Evolutionary conservation across 2,888 invertebrate genomes (phyloP).

Genomic region (Ferrisia virgata): DNA sequence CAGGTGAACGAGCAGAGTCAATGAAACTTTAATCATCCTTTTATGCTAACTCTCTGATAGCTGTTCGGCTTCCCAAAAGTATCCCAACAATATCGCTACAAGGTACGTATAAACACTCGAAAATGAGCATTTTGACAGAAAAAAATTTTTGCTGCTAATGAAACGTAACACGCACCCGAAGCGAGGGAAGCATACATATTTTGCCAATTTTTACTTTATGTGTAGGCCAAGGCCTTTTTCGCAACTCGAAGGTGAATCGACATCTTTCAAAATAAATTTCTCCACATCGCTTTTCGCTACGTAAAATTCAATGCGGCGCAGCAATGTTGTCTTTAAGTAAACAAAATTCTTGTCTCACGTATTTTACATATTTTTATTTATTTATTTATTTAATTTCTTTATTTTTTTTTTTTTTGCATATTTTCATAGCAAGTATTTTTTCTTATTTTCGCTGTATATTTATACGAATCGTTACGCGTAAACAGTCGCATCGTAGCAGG

Average conservation of each 20-base stretch:
- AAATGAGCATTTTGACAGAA: neutral
- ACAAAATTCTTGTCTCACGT: neutral
- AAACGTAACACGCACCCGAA: neutral
- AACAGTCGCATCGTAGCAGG: neutral
- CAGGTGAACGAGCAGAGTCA: too few species aligned
- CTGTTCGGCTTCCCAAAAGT: too few species aligned
- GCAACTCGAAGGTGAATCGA: neutral
- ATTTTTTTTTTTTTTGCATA: neutral
- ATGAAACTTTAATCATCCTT: too few species aligned
- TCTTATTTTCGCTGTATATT: neutral
- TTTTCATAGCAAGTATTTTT: neutral
- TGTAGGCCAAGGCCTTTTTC: constrained; percentile 12
- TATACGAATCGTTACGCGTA: neutral
- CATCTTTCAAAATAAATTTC: neutral
- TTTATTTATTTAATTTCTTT: too few species aligned
- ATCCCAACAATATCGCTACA: too few species aligned
- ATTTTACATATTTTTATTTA: neutral
- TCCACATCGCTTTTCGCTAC: neutral
- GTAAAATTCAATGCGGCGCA: neutral
- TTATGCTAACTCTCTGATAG: too few species aligned
- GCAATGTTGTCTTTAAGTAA: neutral
- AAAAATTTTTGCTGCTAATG: neutral
- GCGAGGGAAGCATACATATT: neutral
- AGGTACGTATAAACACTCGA: neutral
- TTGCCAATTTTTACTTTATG: constrained; percentile 10